Conservation (phyloP, 1,140 invertebrate genomes). For the Kradibia gibbosae region DNA sequence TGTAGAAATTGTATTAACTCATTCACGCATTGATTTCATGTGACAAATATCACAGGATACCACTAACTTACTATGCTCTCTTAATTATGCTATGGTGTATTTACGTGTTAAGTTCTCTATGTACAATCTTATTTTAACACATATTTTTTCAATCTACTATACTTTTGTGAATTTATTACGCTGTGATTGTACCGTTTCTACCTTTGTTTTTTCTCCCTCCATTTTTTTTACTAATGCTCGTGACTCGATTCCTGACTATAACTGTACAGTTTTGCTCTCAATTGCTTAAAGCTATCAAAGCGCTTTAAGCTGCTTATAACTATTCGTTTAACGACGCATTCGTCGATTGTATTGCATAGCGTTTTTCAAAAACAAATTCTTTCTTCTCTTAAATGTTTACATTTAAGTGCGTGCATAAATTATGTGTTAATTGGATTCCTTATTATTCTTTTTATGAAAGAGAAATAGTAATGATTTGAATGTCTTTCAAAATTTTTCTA, state of each 20-base stretch:
- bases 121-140: background rate
- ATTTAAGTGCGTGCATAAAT: background rate
- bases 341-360: background rate
- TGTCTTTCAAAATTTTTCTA: background rate
- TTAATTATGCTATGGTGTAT: background rate
- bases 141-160: constrained; percentile 2
- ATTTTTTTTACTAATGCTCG: background rate
- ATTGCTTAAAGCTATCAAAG: background rate
- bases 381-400: background rate
- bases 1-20: background rate
- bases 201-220: constrained; percentile 27
- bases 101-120: background rate
- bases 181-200: constrained; percentile 46
- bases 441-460: background rate
- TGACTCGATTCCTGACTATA: background rate
- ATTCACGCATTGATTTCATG: constrained; percentile 18
- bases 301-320: background rate
- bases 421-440: background rate
- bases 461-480: constrained; percentile 7
- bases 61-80: background rate
- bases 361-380: background rate
- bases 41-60: constrained; percentile 7
- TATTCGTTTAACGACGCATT: constrained; percentile 7
- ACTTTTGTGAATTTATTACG: constrained; percentile 7
- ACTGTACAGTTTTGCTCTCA: background rate